Base-by-base conservation (phyloP, 2,888 invertebrate species). In the Eurytoma adleriae region DNA sequence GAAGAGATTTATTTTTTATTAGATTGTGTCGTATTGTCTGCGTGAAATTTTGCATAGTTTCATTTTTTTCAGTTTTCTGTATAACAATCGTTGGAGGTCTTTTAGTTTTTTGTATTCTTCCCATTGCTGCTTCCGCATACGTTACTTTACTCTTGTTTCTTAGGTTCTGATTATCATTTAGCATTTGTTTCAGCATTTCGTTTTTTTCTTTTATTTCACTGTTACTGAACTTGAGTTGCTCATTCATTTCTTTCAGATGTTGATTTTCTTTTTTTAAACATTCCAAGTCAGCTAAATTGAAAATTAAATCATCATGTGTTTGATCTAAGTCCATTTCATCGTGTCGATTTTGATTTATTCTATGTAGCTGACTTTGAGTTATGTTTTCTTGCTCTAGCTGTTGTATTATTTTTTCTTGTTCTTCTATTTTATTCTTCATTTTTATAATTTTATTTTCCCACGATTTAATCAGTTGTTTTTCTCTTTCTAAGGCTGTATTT, bases 221-320 rank as follows among this genome's bases (percentile, higher is more conserved):
- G n/a, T n/a, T n/a, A n/a, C n/a, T 56, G 16, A 3, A 3, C n/a
- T 56, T 14, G 16, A 14, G n/a, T 56, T 56, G 3, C 56, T 56
- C 16, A 56, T 56, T 56, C n/a, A 56, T 16, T 56, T 56, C 16
- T 56, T 56, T 56, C 3, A 13, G n/a, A 13, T 16, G 3, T 56
- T 56, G 16, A 56, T 56, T 56, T 56, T 56, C 16, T 56, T n/a
- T 56, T 56, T 7, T 56, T 14, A 16, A 3, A 3, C 12, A 56
- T 56, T 56, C 16, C 10, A 56, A 3, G 3, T 56, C 56, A 56
- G 56, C 56, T 56, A 16, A 16, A 3, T 5, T n/a, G n/a, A 56
- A 56, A 16, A 56, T 14, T 56, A n/a, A 56, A 16, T 56, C 56
- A 56, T 56, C 56, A 56, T 56, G 56, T 56, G 56, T 56, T 56